Base-by-base conservation (phyloP, 2,888 invertebrate genomes). In the Andrena bucephala region DNA sequence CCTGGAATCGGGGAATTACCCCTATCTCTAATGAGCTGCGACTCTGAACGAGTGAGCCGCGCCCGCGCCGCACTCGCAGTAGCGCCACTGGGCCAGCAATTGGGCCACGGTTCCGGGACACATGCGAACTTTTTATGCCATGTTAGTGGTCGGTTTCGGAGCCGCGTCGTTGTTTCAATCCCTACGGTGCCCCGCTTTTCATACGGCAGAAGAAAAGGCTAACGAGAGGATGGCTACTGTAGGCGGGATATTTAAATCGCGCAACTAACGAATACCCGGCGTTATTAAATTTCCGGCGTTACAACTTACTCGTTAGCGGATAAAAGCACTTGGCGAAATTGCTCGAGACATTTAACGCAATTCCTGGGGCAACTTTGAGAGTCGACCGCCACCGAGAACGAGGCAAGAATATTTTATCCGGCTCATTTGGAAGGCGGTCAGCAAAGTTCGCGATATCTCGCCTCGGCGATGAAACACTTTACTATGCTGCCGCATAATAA, bases 351-450 rank as follows among this genome's bases (percentile, higher is more conserved):
- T 77, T 84, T 83, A 79, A 67, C 78, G 71, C 50, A 68, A 70
- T 77, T 77, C 48, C 62, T 29, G 52, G 27, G 42, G 29, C 60
- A 74, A 84, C 42, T 86, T 86, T 67, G 54, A 54, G 72, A 75
- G 62, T 29, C 63, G 20, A 36, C 59, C 68, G 10, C 66, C 66
- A 27, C 36, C 50, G 60, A 36, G 65, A 77, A 81, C 80, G 75
- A 76, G 72, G 69, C 57, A 77, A 84, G 85, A 77, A 85, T 87
- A 84, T 86, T 82, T 84, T 65, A 87, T 72, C 72, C 72, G 48
- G 27, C 54, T 67, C 78, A 42, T 72, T 74, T 62, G 63, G 68
- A 84, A 62, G 57, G 65, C 82, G 74, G 59, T 60, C 75, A 72
- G 60, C 80, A 66, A 74, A 79, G 65, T 77, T 80, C 29, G 69